Conservation (phyloP, 92 coral and sea anemone species). For the Galaxea fascicularis region DNA sequence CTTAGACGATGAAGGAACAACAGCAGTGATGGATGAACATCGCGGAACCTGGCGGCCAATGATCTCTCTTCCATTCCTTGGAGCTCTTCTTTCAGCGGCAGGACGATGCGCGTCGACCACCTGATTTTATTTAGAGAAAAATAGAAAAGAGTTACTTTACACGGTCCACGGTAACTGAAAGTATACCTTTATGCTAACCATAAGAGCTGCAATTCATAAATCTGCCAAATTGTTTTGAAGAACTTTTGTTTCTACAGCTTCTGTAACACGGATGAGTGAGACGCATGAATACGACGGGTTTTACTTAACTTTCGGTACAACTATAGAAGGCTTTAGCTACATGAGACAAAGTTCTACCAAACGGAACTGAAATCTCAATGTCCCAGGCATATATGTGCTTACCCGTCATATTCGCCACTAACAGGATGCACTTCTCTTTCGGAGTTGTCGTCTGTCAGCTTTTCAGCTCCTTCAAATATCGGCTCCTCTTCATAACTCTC, state of each 20-base stretch:
- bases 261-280: no score
- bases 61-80: slow-evolving; percentile 76
- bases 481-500: slow-evolving; percentile 23
- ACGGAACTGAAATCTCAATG: background rate
- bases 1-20: slow-evolving; percentile 88
- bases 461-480: background rate
- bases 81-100: slow-evolving; percentile 84
- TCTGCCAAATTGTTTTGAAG: no score
- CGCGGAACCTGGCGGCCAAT: slow-evolving; percentile 87
- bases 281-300: no score
- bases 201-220: no score
- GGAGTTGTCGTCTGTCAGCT: background rate
- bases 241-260: no score
- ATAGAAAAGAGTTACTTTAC: background rate
- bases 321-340: no score
- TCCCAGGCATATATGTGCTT: background rate
- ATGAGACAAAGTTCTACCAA: no score
- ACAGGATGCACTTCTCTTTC: background rate
- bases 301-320: no score
- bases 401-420: slow-evolving; percentile 27
- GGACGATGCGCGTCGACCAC: slow-evolving; percentile 90
- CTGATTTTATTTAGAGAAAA: slow-evolving; percentile 22
- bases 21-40: slow-evolving; percentile 90
- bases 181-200: no score
- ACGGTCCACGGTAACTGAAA: background rate